Conservation (phyloP, 2,113 vertebrate genomes). For the Pitta sordida region DNA sequence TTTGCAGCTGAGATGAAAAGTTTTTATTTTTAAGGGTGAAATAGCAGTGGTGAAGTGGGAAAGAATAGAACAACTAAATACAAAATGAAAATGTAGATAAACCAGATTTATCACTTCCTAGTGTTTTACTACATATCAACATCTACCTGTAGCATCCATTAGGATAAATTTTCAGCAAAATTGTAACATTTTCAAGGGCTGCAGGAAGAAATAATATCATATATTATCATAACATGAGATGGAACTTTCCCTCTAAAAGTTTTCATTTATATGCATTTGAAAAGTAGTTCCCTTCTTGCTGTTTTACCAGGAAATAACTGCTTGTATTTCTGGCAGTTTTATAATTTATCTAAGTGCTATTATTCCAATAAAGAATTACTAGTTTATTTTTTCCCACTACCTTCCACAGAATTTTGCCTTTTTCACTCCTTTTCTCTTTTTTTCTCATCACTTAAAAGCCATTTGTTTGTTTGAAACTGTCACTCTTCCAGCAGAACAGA, state of each 20-base stretch:
- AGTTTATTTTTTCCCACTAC: not conserved
- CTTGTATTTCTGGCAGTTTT: not conserved
- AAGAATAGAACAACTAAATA: not conserved
- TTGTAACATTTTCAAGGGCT: not conserved
- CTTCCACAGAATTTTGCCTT: not conserved
- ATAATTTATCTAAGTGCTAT: not conserved
- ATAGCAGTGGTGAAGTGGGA: not conserved
- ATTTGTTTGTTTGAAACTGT: not conserved
- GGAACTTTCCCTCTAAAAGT: not conserved
- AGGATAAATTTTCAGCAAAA: not conserved
- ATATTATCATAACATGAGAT: not conserved
- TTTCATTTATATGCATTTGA: not conserved
- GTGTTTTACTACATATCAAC: not conserved
- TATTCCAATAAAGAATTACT: not conserved
- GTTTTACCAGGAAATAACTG: not conserved
- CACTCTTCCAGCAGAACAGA: slow-evolving; percentile 15
- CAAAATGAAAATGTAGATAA: not conserved
- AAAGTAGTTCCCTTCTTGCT: not conserved
- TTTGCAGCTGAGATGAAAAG: not conserved
- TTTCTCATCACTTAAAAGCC: not conserved
- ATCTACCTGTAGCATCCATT: not conserved
- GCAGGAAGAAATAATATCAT: not conserved
- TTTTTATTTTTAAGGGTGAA: not conserved
- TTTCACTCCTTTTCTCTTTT: not conserved
- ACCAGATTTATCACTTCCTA: not conserved